These are phyloP conservation scores for Pipra filicauda DNA, from an alignment of 2,113 vertebrate species.

Conservation along the genomic window DNA sequence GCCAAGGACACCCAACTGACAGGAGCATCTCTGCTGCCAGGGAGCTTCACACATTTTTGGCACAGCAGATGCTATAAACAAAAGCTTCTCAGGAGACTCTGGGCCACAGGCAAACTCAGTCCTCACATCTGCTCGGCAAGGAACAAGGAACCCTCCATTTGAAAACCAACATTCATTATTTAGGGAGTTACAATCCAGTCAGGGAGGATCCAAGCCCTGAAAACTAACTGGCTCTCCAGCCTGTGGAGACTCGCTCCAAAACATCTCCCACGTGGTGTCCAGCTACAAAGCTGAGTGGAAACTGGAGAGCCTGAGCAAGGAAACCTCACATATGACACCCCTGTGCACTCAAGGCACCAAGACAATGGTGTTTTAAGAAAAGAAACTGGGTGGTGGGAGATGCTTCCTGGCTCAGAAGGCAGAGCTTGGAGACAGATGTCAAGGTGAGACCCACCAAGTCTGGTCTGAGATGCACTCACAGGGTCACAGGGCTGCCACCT, in stretches of 20 bases:
- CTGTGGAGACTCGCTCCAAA: neutral
- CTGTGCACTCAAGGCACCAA: neutral
- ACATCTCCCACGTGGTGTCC: neutral
- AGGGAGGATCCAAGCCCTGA: neutral
- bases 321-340: neutral
- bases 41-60: neutral
- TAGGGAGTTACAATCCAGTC: neutral
- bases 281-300: neutral
- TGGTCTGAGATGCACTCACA: neutral
- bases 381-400: neutral
- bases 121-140: neutral
- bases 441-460: neutral
- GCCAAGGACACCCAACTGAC: neutral
- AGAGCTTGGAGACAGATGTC: neutral
- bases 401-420: neutral
- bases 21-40: neutral
- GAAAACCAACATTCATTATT: constrained; percentile 3
- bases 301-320: neutral
- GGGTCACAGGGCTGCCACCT: neutral
- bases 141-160: neutral
- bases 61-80: neutral
- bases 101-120: neutral
- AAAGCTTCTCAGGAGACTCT: neutral
- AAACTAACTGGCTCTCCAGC: neutral
- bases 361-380: neutral